These are phyloP conservation scores for Tricholaema leucomelas DNA, from an alignment of 2,113 vertebrate species.

Conservation along the genomic window DNA sequence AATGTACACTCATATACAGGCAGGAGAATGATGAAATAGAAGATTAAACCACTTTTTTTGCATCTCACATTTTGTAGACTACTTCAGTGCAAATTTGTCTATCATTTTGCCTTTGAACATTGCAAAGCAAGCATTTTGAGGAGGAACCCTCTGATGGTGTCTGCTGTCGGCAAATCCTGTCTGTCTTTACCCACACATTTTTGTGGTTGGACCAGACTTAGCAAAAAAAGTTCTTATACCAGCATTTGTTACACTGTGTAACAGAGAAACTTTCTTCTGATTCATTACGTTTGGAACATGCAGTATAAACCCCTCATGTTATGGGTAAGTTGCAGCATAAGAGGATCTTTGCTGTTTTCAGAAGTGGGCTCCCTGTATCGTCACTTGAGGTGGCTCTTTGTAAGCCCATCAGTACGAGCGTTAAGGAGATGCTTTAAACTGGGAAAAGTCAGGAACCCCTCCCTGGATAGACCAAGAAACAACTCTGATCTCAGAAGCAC, in stretches of 20 bases:
- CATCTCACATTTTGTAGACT: neutral
- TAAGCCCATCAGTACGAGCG: accelerated
- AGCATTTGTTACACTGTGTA: neutral
- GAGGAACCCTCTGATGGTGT: neutral
- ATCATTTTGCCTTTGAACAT: neutral
- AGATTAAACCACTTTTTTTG: neutral
- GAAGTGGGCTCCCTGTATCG: neutral
- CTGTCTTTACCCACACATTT: neutral
- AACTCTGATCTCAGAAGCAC: neutral
- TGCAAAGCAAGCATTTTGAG: neutral
- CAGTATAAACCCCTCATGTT: neutral
- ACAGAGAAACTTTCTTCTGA: neutral
- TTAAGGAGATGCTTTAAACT: neutral
- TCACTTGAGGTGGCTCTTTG: neutral
- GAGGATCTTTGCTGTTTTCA: neutral
- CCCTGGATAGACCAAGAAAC: neutral
- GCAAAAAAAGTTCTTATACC: neutral
- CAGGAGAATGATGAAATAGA: neutral
- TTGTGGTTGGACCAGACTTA: neutral
- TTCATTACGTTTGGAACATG: neutral
- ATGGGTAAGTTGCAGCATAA: neutral
- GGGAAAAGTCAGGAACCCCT: neutral
- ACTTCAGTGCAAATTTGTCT: neutral
- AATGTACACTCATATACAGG: neutral
- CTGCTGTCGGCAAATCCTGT: neutral